Base-by-base conservation (phyloP, 2,888 invertebrate genomes). In the Caenorhabditis zanzibari region DNA sequence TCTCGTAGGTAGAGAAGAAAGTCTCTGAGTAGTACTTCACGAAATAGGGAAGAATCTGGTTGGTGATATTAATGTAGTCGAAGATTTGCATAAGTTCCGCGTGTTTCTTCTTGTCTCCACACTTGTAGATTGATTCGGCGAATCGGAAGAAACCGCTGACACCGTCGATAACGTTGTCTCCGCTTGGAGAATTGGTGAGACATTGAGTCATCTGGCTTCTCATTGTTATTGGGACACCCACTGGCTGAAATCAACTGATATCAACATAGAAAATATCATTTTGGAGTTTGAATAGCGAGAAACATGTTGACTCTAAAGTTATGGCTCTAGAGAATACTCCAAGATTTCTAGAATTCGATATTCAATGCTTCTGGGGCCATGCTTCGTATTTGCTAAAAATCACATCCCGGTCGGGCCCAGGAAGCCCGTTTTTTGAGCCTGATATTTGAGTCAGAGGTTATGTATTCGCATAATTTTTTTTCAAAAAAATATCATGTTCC, bases 1-100 rank as follows among this genome's bases (percentile, higher is more conserved):
- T 49, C 49, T 49, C 49, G 49, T 6, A 22, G 19, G 38, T n/a
- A n/a, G n/a, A n/a, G n/a, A n/a, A 38, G 9, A 38, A 12, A 6
- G 38, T 38, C 19, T 54, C 54, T 10, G 59, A 32, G n/a, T n/a
- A 38, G 28, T 35, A 35, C 16, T 38, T 38, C 9, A 22, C 22
- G 35, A 32, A 59, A 22, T 59, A 59, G n/a, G 59, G 59, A 26
- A 59, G 59, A 0, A 59, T 14, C 7, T 32, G 59, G 16, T 32
- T 16, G 35, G 32, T 59, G 59, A 5, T 5, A 9, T 16, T n/a
- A 9, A 59, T 10, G 16, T 16, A 32, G n/a, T 38, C 19, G 9
- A 35, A 59, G 10, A 32, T 7, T 3, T 16, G 32, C n/a, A 59
- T 32, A 1, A 59, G 6, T 3, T 59, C 35, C 35, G 1, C 19